Evolutionary conservation across 2,797 vertebrate species (phyloP).

Genomic region (Enteromius anoplus): DNA sequence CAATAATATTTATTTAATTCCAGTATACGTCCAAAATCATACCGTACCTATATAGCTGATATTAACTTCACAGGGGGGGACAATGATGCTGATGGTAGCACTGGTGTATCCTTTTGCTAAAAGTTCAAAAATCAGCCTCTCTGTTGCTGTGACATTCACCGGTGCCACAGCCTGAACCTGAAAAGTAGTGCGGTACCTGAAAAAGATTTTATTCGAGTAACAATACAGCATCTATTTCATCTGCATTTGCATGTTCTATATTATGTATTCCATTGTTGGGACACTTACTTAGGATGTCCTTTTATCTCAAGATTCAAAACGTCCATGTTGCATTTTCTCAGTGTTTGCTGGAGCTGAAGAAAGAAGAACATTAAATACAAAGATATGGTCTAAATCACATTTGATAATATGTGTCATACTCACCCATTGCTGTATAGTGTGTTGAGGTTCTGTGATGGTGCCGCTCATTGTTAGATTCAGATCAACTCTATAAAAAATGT

Average conservation of each 20-base stretch:
- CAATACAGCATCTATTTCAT: conserved; percentile 3
- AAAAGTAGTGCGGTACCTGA: conserved; percentile 71
- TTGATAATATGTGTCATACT: neutral
- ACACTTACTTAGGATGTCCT: conserved; percentile 39
- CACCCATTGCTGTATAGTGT: conserved; percentile 55
- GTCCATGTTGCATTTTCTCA: conserved; percentile 30
- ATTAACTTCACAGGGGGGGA: conserved; percentile 41
- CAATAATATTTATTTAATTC: neutral
- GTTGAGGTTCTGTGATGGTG: conserved; percentile 14
- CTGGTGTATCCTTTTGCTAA: conserved; percentile 62
- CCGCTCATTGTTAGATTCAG: conserved; percentile 52
- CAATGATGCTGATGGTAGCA: conserved; percentile 58
- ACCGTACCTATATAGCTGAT: conserved; percentile 68
- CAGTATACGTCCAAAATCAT: neutral
- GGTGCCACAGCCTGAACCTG: conserved; percentile 64
- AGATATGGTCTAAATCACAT: neutral
- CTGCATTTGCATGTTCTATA: neutral
- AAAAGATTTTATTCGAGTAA: neutral
- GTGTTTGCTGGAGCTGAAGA: conserved; percentile 52
- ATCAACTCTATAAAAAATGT: conserved; percentile 61
- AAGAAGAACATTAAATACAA: neutral
- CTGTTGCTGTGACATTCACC: conserved; percentile 38
- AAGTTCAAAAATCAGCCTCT: conserved; percentile 47
- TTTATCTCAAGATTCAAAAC: conserved; percentile 49
- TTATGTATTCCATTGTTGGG: neutral